Evolutionary conservation across 2,797 vertebrate species (phyloP), one percentile per base, ranked within the genome.

Genomic region (Neomorphus geoffroyi): DNA sequence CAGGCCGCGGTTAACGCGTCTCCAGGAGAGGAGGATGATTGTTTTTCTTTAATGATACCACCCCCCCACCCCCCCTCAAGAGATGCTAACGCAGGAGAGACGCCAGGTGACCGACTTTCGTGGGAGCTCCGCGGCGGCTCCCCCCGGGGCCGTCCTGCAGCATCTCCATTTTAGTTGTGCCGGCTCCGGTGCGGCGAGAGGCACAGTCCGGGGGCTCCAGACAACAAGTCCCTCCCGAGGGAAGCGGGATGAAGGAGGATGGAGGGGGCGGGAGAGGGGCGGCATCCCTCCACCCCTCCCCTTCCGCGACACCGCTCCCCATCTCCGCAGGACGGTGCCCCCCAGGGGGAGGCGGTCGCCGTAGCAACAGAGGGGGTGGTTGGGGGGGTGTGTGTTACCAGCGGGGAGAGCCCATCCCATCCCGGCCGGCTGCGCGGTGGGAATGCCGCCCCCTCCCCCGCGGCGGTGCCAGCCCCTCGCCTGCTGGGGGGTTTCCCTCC

Each of bases 401-500:
- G 48, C 26, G 11, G 23, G 41, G 61, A 50, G 35, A 41, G 46
- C 21, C 54, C 13, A 6, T 26, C 11, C 43, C 26, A 46, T 37
- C 32, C 39, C 71, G 70, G 26, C 67, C 27, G n/a, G 58, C 46
- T 12, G 56, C 66, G 81, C 80, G 61, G 17, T 32, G 79, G 84
- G 84, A 79, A 88, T 72, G 41, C 79, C 78, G 58, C 43, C 72
- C 79, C 79, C 79, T 82, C 84, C 71, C 51, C 73, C 66, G 39
- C 56, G 41, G 62, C 74, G 5, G 86, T 56, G 62, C 84, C 88
- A 71, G 82, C 45, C 48, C 91, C 51, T 24, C 30, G 50, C 80
- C 80, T 35, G 64, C 54, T 60, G 64, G 79, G 92, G 95, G 91
- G 88, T 88, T 91, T 90, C 94, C 91, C 92, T 92, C 30, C 92